Conservation (phyloP, 2,113 vertebrate species). For the Actenoides hombroni region DNA sequence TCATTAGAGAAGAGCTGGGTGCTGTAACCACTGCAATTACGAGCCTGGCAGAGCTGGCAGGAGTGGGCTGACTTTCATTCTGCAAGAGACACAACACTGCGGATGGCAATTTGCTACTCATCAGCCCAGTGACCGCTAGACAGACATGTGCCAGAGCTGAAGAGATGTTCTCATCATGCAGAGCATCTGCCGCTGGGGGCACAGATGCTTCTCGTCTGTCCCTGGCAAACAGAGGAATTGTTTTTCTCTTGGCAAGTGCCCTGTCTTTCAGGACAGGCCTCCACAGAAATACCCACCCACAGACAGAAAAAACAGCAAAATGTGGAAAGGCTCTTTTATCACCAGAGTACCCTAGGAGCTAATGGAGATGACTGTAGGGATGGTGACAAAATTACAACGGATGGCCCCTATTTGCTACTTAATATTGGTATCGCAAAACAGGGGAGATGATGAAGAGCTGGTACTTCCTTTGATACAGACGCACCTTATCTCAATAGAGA, state of each 20-base stretch:
- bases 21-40: neutral
- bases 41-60: neutral
- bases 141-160: neutral
- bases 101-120: neutral
- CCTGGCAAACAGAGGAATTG: neutral
- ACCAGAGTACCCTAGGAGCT: neutral
- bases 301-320: neutral
- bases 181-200: neutral
- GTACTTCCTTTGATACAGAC: neutral
- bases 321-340: neutral
- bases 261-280: neutral
- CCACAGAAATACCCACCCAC: neutral
- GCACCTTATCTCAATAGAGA: neutral
- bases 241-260: neutral
- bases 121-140: neutral
- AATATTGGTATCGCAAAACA: neutral
- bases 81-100: neutral
- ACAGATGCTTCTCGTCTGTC: neutral
- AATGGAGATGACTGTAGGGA: neutral
- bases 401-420: neutral
- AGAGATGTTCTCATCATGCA: neutral
- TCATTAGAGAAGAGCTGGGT: neutral
- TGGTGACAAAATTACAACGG: neutral
- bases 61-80: neutral
- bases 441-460: neutral